Conservation (phyloP, 2,888 invertebrate genomes). For the Calameuta filiformis region DNA sequence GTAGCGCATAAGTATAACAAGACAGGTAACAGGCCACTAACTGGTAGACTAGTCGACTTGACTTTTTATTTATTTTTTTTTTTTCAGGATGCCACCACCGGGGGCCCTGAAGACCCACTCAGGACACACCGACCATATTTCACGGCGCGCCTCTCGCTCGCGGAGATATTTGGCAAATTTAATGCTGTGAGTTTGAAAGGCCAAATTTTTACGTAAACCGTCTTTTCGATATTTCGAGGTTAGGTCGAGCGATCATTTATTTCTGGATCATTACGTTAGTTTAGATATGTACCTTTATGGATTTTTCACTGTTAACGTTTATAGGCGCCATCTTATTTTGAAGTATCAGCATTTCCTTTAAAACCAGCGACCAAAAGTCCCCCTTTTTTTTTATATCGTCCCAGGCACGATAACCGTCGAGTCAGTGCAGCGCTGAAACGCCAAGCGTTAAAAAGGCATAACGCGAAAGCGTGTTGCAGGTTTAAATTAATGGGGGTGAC, state of each 20-base stretch:
- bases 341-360: neutral
- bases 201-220: no score
- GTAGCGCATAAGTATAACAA: conserved; percentile 15
- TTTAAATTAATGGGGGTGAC: neutral
- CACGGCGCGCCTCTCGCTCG: neutral
- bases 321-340: no score
- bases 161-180: neutral
- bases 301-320: no score
- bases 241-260: no score
- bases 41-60: conserved; percentile 9
- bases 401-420: neutral
- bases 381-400: neutral
- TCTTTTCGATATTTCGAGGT: no score
- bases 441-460: neutral
- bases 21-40: conserved; percentile 14
- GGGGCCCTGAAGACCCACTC: neutral
- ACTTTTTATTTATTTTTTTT: neutral
- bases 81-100: neutral
- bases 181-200: neutral
- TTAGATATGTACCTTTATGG: no score
- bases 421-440: neutral
- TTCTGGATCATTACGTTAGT: neutral
- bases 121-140: neutral
- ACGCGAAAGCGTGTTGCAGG: neutral
- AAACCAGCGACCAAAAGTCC: neutral